A percentile compares a stretch with the other conserved stretches of the same genome.
phyloP scores from a whole-genome alignment of 2,797 vertebrate species.

The Miichthys miiuy region DNA sequence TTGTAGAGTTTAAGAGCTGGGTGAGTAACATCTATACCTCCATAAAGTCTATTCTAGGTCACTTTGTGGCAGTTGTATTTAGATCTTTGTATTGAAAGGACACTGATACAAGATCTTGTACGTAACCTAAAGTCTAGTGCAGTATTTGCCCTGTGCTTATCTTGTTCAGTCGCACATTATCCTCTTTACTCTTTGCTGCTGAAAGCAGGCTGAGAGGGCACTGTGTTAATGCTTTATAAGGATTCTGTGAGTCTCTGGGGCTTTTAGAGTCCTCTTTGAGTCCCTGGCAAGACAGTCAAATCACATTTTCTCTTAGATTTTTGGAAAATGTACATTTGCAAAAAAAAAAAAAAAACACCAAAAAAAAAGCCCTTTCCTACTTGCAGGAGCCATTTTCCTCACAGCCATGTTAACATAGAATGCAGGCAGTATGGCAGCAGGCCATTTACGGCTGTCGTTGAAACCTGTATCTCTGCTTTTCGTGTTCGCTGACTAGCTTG shows the following conservation, averaged over 20 bases:
- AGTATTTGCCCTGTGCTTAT: constrained; percentile 42
- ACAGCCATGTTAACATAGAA: constrained; percentile 30
- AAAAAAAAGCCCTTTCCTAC: background rate
- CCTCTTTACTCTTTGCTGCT: constrained; percentile 51
- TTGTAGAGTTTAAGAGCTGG: constrained; percentile 32
- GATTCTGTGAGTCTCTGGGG: constrained; percentile 12
- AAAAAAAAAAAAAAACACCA: background rate
- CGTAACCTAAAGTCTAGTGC: constrained; percentile 6
- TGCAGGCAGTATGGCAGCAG: constrained; percentile 24
- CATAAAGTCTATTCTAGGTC: constrained; percentile 3
- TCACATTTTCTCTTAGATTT: background rate
- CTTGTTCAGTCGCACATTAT: constrained; percentile 53
- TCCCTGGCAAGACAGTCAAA: constrained; percentile 7
- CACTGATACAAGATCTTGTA: background rate
- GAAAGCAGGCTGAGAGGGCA: constrained; percentile 52
- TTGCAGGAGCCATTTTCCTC: constrained; percentile 20
- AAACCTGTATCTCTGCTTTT: constrained; percentile 63
- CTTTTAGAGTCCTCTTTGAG: constrained; percentile 22
- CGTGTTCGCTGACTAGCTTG: constrained; percentile 62
- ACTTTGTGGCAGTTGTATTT: constrained; percentile 17
- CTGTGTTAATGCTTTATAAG: constrained; percentile 33
- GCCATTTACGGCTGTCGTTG: constrained; percentile 45
- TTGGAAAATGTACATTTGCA: background rate
- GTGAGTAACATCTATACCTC: constrained; percentile 65
- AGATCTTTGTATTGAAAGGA: constrained; percentile 3